Percentiles rank a stretch among this genome's conserved stretches.
phyloP scores from a whole-genome alignment of 2,888 invertebrate species.

The Magallana nippona region DNA sequence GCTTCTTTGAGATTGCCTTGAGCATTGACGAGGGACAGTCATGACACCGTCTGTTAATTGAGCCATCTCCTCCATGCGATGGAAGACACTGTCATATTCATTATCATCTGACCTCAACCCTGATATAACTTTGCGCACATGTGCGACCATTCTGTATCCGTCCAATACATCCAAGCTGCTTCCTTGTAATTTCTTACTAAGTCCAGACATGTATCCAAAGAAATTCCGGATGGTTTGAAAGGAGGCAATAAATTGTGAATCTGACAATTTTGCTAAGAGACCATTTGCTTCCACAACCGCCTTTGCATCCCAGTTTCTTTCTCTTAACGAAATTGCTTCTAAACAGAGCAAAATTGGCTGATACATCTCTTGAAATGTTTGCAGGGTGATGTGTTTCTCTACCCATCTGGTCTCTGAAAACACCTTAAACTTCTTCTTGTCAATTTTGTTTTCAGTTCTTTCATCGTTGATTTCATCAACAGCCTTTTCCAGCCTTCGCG shows the following conservation, averaged over 20 bases:
- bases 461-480: constrained; percentile 46
- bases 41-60: constrained; percentile 6
- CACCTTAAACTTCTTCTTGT: constrained; percentile 51
- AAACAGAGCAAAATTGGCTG: constrained; percentile 49
- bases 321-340: constrained; percentile 49
- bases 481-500: constrained; percentile 48
- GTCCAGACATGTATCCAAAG: constrained; percentile 49
- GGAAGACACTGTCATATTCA: neutral
- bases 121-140: neutral
- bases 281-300: constrained; percentile 50
- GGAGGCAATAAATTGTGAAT: constrained; percentile 51
- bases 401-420: constrained; percentile 54
- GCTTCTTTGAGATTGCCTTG: constrained; percentile 50
- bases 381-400: constrained; percentile 52
- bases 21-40: constrained; percentile 49
- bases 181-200: constrained; percentile 52
- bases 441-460: constrained; percentile 34
- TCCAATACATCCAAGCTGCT: constrained; percentile 47
- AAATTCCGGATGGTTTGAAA: constrained; percentile 50
- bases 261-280: constrained; percentile 50
- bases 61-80: constrained; percentile 35
- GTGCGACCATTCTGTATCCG: constrained; percentile 45
- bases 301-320: constrained; percentile 51
- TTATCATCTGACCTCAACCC: neutral
- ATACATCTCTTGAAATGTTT: constrained; percentile 50